These are phyloP conservation scores for Dendroctonus ponderosae DNA, from an alignment of 1,140 invertebrate genomes.

Conservation along the genomic window DNA sequence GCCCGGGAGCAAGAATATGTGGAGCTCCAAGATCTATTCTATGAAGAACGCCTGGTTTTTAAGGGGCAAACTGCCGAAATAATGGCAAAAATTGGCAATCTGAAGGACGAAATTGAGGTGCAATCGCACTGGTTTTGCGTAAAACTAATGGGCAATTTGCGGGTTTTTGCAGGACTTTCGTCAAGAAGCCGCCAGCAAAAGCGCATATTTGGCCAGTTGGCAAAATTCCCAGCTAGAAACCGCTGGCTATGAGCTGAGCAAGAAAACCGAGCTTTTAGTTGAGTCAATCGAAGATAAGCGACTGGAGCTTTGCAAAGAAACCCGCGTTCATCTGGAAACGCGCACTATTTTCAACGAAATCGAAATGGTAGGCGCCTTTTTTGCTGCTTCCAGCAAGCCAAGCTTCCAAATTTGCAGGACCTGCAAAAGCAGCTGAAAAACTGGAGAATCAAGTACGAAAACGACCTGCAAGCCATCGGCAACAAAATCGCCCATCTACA, in stretches of 20 bases:
- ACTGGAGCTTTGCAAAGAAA: slow-evolving; percentile 36
- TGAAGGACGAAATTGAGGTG: slow-evolving; percentile 45
- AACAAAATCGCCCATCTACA: slow-evolving; percentile 38
- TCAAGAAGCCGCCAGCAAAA: slow-evolving; percentile 38
- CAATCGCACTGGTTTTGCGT: background rate
- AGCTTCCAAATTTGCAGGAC: slow-evolving; percentile 36
- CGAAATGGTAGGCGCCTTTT: slow-evolving; percentile 21
- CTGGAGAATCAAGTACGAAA: slow-evolving; percentile 43
- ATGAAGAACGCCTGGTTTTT: slow-evolving; percentile 18
- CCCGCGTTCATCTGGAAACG: slow-evolving; percentile 40
- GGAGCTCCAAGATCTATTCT: slow-evolving; percentile 16
- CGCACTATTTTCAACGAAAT: slow-evolving; percentile 24
- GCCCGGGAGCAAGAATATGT: slow-evolving; percentile 21
- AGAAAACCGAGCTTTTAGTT: slow-evolving; percentile 24
- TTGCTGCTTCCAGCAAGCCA: slow-evolving; percentile 19
- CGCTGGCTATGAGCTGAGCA: slow-evolving; percentile 18
- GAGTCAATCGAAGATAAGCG: slow-evolving; percentile 29
- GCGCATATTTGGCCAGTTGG: slow-evolving; percentile 38
- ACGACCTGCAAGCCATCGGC: slow-evolving; percentile 34
- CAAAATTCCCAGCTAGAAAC: slow-evolving; percentile 37
- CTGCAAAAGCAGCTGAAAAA: slow-evolving; percentile 36
- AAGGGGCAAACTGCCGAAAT: slow-evolving; percentile 19
- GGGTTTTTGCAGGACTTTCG: slow-evolving; percentile 35
- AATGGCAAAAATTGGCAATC: slow-evolving; percentile 36
- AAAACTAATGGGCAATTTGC: slow-evolving; percentile 2